phyloP scores from a whole-genome alignment of 2,113 vertebrate species.

The Sprattus sprattus region DNA sequence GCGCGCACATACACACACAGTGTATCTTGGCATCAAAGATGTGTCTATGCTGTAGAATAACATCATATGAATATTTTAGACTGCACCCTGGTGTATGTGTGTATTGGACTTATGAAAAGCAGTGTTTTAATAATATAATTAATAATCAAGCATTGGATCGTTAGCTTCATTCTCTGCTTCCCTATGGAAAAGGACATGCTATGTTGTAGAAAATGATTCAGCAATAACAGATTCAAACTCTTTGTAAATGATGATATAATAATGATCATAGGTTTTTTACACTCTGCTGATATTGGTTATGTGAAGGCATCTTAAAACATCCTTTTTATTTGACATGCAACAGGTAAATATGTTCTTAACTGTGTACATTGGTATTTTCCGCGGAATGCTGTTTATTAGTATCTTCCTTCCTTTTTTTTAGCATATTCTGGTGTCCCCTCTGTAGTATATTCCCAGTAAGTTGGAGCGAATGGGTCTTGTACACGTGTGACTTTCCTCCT shows the following conservation, averaged over 20 bases:
- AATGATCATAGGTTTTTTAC: not conserved
- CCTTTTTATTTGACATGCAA: no score
- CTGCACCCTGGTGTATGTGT: not conserved
- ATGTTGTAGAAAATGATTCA: not conserved
- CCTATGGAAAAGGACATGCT: not conserved
- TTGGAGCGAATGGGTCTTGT: no score
- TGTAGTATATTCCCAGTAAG: no score
- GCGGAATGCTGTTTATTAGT: no score
- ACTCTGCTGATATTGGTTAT: not conserved
- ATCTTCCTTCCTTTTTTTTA: no score
- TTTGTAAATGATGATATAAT: not conserved
- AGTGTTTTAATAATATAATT: not conserved
- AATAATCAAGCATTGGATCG: not conserved
- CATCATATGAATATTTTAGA: slow-evolving; percentile 2
- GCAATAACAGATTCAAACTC: not conserved
- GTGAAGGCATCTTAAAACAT: not conserved
- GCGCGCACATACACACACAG: not conserved
- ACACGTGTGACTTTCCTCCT: not conserved
- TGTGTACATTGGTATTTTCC: no score
- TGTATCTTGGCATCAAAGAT: no score
- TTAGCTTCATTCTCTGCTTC: not conserved
- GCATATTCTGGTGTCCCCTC: no score
- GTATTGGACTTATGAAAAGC: not conserved
- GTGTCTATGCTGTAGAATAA: not conserved
- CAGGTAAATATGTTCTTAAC: no score